These are phyloP conservation scores for Parthenolecanium corni DNA, from an alignment of 2,888 invertebrate species.

Conservation along the genomic window DNA sequence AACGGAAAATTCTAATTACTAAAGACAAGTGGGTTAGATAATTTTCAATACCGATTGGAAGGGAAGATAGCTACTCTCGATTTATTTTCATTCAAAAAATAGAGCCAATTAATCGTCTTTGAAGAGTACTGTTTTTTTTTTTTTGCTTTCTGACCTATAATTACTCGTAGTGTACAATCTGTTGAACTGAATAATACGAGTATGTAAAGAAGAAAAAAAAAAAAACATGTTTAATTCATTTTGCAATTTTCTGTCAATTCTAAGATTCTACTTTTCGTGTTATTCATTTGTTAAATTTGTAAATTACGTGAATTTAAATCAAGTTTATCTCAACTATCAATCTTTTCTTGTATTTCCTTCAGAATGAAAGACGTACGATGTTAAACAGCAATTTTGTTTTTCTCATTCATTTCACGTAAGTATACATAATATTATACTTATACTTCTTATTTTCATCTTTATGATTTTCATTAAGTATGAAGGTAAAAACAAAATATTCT, in stretches of 20 bases:
- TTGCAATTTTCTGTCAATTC: not conserved
- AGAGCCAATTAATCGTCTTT: not conserved
- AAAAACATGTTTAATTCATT: not conserved
- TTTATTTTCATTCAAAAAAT: not conserved
- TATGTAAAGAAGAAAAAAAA: not conserved
- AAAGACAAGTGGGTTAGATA: too few species aligned
- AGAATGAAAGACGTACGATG: too few species aligned
- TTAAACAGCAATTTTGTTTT: not conserved
- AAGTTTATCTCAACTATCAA: not conserved
- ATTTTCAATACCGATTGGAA: too few species aligned
- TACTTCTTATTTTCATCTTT: too few species aligned
- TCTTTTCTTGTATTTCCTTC: too few species aligned
- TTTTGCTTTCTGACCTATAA: too few species aligned
- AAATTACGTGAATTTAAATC: not conserved
- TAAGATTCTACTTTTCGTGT: not conserved
- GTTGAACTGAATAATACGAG: not conserved
- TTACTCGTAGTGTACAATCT: not conserved
- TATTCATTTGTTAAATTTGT: not conserved
- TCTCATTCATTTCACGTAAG: too few species aligned
- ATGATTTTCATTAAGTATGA: too few species aligned
- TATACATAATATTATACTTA: too few species aligned
- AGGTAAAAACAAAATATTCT: too few species aligned
- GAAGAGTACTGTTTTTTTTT: too few species aligned
- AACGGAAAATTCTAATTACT: too few species aligned
- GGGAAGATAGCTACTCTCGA: not conserved